A percentile compares a stretch with the other conserved stretches of the same genome.
These are phyloP conservation scores for Ibidorhyncha struthersii DNA, from an alignment of 2,113 vertebrate genomes.

Conservation along the genomic window DNA sequence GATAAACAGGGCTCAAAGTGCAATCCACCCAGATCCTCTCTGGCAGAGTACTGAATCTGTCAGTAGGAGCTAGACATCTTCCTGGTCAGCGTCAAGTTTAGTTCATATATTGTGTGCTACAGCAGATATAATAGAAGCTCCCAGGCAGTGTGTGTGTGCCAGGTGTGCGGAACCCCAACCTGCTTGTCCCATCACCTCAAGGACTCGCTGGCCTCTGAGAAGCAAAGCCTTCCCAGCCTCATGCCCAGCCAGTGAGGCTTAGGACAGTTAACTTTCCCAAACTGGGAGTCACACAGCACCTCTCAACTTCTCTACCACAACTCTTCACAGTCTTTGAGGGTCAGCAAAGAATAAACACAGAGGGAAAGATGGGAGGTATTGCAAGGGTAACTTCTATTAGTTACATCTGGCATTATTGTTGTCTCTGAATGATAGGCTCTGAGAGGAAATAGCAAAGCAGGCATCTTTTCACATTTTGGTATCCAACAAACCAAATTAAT, in stretches of 20 bases:
- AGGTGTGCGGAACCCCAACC: rapidly evolving
- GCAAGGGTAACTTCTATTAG: background rate
- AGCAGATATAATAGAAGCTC: background rate
- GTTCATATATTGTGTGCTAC: no score
- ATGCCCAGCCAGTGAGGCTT: background rate
- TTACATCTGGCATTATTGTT: background rate
- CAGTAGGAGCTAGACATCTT: background rate
- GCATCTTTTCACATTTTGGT: background rate
- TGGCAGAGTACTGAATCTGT: background rate
- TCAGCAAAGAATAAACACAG: background rate
- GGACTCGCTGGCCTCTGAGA: rapidly evolving
- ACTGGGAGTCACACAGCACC: background rate
- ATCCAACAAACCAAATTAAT: constrained; percentile 49
- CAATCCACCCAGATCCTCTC: no score
- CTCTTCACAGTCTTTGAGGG: background rate
- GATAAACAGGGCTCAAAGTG: background rate
- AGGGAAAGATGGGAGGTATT: background rate
- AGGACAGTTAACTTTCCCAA: background rate
- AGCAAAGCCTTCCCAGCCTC: background rate
- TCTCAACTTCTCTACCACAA: background rate
- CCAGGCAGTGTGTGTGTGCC: background rate
- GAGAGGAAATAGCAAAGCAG: background rate
- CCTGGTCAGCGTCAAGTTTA: background rate
- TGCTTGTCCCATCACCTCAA: background rate
- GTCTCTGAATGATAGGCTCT: background rate